These are phyloP conservation scores for Phrynocephalus versicolor DNA, from an alignment of 2,113 vertebrate species.

Conservation along the genomic window DNA sequence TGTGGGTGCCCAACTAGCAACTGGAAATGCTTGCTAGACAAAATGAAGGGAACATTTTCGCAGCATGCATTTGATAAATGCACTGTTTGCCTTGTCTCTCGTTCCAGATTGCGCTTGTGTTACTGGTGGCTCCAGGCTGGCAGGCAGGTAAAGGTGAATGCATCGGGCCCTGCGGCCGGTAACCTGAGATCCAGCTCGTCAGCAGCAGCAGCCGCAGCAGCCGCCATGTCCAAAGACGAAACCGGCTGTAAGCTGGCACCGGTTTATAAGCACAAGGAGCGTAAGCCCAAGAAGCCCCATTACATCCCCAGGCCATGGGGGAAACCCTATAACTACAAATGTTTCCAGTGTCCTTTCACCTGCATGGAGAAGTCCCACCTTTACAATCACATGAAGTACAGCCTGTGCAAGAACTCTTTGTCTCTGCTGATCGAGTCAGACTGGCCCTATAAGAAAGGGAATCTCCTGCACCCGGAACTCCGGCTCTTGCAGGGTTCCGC, in stretches of 20 bases:
- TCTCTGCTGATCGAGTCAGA: constrained; percentile 93
- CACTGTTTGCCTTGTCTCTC: background rate
- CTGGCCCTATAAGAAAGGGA: constrained; percentile 91
- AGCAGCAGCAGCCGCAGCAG: background rate
- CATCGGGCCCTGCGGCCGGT: fast-evolving
- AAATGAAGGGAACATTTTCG: background rate
- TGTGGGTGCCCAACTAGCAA: too few species aligned
- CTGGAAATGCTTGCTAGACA: background rate
- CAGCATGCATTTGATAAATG: too few species aligned
- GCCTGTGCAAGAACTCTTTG: constrained; percentile 96
- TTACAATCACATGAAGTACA: constrained; percentile 99
- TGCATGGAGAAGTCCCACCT: constrained; percentile 99
- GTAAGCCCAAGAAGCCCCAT: constrained; percentile 97
- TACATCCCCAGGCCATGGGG: constrained; percentile 97
- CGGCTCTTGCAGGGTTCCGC: constrained; percentile 78
- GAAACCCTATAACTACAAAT: constrained; percentile 99
- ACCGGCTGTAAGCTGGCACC: constrained; percentile 82
- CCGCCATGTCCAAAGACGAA: constrained; percentile 88
- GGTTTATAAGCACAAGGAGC: constrained; percentile 87
- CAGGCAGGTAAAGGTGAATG: background rate
- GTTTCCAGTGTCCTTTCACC: constrained; percentile 98
- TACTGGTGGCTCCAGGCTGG: background rate
- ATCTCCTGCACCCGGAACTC: constrained; percentile 82
- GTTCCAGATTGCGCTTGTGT: constrained; percentile 50
- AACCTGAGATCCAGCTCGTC: background rate